These are phyloP conservation scores for Elanoides forficatus DNA, from an alignment of 2,113 vertebrate species.

Conservation along the genomic window DNA sequence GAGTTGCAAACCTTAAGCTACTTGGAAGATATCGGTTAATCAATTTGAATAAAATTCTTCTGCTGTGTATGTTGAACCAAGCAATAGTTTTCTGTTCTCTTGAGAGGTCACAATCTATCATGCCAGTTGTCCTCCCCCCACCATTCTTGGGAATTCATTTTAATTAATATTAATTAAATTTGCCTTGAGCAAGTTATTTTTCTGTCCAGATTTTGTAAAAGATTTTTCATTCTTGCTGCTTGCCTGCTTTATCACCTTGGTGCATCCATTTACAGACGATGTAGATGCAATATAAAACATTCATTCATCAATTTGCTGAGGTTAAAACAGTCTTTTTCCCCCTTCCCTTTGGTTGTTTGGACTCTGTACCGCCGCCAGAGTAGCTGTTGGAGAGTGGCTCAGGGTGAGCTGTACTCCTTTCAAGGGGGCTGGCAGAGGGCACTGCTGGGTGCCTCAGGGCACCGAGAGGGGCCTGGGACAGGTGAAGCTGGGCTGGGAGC, in stretches of 20 bases:
- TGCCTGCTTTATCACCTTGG: background rate
- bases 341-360: background rate
- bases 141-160: background rate
- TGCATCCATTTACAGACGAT: background rate
- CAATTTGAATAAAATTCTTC: conserved; percentile 7
- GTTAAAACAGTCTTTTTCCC: background rate
- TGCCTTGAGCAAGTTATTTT: background rate
- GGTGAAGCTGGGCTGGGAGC: background rate
- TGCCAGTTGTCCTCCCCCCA: too few species aligned
- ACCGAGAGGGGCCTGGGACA: background rate
- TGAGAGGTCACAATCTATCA: background rate
- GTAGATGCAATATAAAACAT: background rate
- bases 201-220: background rate
- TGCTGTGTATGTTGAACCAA: background rate
- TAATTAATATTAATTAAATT: conserved; percentile 25
- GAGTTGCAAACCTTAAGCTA: background rate
- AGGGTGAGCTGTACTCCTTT: background rate
- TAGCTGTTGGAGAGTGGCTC: background rate
- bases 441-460: background rate
- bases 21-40: background rate
- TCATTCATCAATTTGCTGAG: background rate
- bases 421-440: background rate
- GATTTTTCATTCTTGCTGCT: background rate
- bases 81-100: background rate
- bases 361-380: background rate